These are phyloP conservation scores for Eonycteris spelaea DNA, from an alignment of 2,113 vertebrate genomes.

Conservation along the genomic window DNA sequence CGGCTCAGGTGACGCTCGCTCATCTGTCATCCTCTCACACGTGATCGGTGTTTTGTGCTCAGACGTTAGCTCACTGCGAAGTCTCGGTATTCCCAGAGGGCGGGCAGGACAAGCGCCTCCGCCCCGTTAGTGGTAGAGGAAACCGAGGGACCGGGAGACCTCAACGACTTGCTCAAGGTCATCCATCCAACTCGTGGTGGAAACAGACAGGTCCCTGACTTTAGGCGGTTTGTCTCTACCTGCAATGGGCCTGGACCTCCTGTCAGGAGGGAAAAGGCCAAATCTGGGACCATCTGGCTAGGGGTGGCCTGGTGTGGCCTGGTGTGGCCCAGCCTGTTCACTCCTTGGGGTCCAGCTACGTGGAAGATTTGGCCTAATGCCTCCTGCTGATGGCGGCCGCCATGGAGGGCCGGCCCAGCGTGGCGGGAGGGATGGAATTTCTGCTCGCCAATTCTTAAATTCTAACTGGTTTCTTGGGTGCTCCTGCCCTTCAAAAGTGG, in stretches of 20 bases:
- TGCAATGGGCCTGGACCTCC: background rate
- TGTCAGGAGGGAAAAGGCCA: background rate
- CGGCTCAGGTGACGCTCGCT: rapidly evolving
- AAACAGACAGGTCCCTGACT: background rate
- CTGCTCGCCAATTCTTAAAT: background rate
- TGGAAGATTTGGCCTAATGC: background rate
- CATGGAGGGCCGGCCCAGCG: rapidly evolving
- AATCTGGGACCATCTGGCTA: background rate
- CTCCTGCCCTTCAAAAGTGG: background rate
- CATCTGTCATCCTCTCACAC: rapidly evolving
- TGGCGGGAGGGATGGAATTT: background rate
- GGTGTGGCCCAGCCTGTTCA: background rate
- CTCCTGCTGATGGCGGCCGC: background rate
- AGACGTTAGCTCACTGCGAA: background rate
- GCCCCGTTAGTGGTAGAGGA: background rate
- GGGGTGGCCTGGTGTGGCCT: background rate
- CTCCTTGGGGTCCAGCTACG: background rate
- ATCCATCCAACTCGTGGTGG: background rate
- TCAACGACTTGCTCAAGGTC: background rate
- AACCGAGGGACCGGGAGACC: background rate
- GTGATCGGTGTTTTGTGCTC: background rate
- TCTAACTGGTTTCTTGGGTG: background rate
- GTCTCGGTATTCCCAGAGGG: background rate
- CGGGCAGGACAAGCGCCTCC: background rate
- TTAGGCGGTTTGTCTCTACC: background rate